Percentiles rank a stretch among this genome's conserved stretches.
Conservation (phyloP, 2,888 invertebrate species). For the Neoitamus cyanurus region DNA sequence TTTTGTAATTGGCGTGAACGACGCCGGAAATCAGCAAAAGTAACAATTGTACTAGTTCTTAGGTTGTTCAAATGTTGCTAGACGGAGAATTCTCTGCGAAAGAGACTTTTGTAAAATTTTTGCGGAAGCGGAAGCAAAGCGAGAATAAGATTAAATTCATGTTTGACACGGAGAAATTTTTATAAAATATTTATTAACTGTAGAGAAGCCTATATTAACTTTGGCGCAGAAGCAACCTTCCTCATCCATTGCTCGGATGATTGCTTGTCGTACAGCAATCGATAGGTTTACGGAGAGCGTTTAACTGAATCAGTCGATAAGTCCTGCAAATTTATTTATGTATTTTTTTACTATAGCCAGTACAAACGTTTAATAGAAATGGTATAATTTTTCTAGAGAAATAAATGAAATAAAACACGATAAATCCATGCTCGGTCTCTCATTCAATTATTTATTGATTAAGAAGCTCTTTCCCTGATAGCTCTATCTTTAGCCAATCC, state of each 20-base stretch:
- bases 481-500: neutral
- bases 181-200: conserved; percentile 16
- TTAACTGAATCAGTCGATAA: conserved; percentile 36
- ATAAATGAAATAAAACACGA: conserved; percentile 14
- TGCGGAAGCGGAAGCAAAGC: neutral
- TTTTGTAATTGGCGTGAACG: neutral
- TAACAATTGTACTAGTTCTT: neutral
- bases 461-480: neutral
- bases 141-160: neutral
- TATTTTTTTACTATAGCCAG: conserved; percentile 45
- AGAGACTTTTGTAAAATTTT: neutral
- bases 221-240: conserved; percentile 14
- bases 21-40: neutral
- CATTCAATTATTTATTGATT: neutral
- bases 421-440: neutral
- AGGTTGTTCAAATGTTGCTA: neutral
- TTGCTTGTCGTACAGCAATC: conserved; percentile 29
- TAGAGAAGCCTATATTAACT: conserved; percentile 13
- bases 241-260: conserved; percentile 35
- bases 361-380: conserved; percentile 42
- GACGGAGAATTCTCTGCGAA: neutral
- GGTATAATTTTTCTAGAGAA: conserved; percentile 44
- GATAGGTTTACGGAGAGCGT: neutral
- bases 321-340: conserved; percentile 41
- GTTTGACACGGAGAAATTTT: neutral